Evolutionary conservation across 2,888 invertebrate species (phyloP), one percentile per base, ranked within the genome.

Genomic region (Adela reaumurella): DNA sequence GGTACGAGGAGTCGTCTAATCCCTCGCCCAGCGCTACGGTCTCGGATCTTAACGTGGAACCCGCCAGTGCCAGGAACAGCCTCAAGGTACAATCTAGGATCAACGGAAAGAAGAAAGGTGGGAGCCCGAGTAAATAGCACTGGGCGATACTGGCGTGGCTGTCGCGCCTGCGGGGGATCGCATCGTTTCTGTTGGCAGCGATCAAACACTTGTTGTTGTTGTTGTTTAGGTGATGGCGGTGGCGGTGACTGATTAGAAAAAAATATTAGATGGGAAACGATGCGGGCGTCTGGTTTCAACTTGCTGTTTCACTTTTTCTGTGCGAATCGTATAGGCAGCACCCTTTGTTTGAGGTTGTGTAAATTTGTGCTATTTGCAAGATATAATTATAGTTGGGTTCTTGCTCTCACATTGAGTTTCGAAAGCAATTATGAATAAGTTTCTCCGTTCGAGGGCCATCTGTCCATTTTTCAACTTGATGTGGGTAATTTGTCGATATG

Each of bases 1-100:
- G 85, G 85, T 83, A 84, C 54, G 52, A 53, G 0, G 62, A 62
- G 24, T 4, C 24, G 1, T 58, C 59, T 1, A 58, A 57, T 10
- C 46, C 54, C 0, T 59, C 58, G 3, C 53, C 61, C 0, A 48
- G 51, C 0, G 53, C 56, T 3, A 52, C 57, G 1, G 58, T 66
- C 11, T 56, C 65, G 2, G 68, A 67, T 18, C 58, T 50, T 18
- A 60, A 50, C 18, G 58, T 64, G 19, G 19, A 19, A 17, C 19
- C 19, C 20, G 10, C 20, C 2, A 19, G 45, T 0, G 59, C 68
- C 2, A 65, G 65, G 42, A 63, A 53, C 20, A 70, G 64, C 43
- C 65, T 64, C 51, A 72, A 68, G 46, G 52, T 65, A 29, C 24
- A 17, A 1, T 20, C 58, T 1, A n/a, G 56, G 48, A 19, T 43